A percentile compares a stretch with the other conserved stretches of the same genome.
These are phyloP conservation scores for Carcharodon carcharias DNA, from an alignment of 2,797 vertebrate species.

Conservation along the genomic window DNA sequence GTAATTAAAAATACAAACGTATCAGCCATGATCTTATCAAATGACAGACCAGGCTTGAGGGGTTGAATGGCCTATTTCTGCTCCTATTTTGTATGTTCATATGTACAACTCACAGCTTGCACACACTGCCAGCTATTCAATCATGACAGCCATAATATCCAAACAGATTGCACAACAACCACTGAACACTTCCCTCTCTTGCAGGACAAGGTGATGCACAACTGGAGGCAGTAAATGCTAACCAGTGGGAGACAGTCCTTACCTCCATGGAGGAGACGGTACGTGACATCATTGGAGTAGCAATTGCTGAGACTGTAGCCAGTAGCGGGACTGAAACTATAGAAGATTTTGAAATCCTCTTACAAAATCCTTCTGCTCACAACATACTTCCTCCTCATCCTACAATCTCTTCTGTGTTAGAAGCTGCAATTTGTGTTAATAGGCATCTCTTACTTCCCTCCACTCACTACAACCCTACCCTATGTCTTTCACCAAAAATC, in stretches of 20 bases:
- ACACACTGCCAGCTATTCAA: background rate
- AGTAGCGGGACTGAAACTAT: background rate
- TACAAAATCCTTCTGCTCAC: background rate
- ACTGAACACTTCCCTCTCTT: background rate
- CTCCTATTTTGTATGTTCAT: background rate
- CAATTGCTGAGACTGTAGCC: background rate
- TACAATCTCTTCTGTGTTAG: too few species aligned
- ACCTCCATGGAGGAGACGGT: background rate
- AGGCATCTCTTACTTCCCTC: too few species aligned
- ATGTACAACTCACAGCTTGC: background rate
- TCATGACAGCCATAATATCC: background rate
- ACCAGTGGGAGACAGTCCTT: background rate
- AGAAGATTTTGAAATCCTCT: background rate
- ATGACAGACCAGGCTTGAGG: too few species aligned
- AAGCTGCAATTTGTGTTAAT: too few species aligned
- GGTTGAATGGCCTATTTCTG: too few species aligned
- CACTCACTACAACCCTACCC: too few species aligned
- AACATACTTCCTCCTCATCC: too few species aligned
- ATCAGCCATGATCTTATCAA: too few species aligned
- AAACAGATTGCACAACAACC: background rate
- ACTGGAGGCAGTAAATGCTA: background rate
- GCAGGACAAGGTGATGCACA: background rate
- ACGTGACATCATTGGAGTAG: background rate
- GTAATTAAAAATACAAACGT: too few species aligned
- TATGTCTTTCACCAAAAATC: too few species aligned